Conservation (phyloP, 92 coral and sea anemone species). For the Micromussa lordhowensis region DNA sequence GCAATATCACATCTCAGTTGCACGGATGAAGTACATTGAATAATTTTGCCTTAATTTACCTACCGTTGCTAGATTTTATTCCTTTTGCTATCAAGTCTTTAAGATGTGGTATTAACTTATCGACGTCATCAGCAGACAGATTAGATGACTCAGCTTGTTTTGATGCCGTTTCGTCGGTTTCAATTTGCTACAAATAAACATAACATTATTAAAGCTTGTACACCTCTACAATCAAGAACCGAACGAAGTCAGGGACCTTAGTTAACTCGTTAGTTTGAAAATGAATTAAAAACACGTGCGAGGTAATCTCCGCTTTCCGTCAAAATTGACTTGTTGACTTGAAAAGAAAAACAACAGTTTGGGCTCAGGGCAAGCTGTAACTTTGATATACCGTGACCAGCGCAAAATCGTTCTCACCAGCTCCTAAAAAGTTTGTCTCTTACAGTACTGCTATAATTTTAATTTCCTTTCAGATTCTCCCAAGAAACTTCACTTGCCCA, state of each 20-base stretch:
- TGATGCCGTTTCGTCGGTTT: slow-evolving; percentile 55
- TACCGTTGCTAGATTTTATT: slow-evolving; percentile 34
- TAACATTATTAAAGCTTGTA: neutral
- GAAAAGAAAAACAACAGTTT: no score
- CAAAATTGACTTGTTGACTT: no score
- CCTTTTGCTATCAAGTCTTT: slow-evolving; percentile 42
- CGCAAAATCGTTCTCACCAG: no score
- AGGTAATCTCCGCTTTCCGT: neutral
- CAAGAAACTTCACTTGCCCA: no score
- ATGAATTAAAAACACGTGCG: no score
- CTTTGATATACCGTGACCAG: no score
- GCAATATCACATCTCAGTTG: no score
- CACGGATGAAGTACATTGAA: no score
- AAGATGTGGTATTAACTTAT: slow-evolving; percentile 38
- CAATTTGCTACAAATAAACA: slow-evolving; percentile 46
- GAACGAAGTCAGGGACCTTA: neutral
- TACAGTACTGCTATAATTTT: no score
- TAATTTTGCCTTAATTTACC: neutral
- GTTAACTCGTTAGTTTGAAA: neutral
- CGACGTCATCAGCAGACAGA: slow-evolving; percentile 43
- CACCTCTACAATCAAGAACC: neutral
- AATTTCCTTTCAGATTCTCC: no score
- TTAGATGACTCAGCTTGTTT: slow-evolving; percentile 40
- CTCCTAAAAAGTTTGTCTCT: no score
- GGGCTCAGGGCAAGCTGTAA: no score